Base-by-base conservation (phyloP, 1,140 invertebrate species). In the Coboldia fuscipes region DNA sequence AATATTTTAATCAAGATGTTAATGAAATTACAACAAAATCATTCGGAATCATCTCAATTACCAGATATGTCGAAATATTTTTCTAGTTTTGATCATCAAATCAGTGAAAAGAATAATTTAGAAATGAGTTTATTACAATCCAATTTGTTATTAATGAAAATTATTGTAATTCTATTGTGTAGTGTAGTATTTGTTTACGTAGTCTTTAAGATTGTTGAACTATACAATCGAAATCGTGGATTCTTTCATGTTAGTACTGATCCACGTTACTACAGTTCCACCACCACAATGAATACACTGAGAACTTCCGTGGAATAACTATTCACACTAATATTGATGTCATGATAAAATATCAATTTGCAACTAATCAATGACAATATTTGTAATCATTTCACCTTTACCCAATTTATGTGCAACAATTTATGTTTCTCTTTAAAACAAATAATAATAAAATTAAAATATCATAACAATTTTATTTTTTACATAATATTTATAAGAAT, bases 201-300 rank as follows among this genome's bases (percentile, higher is more conserved):
- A 19, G 13, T 20, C 19, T 19, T 19, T 19, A 32, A 32, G 18
- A 13, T 32, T n/a, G 30, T 32, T 19, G 13, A 8, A 9, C 10
- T 32, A 8, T 32, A n/a, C 21, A 12, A 8, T 2, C 5, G 9
- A 32, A 8, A 32, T 32, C 30, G 30, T 10, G 21, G 14, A 10
- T 19, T 32, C 7, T 8, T 16, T 9, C 17, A 16, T 16, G 16
- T 19, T 13, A 14, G 9, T 6, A 10, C 17, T 10, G 21, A n/a
- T n/a, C n/a, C n/a, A n/a, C n/a, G 20, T 19, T 20, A 20, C 8
- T 32, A 32, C 14, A 17, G 18, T 20, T 32, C 30, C 12, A 32
- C 30, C 2, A 19, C 30, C 5, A 32, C 30, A 8, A 32, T 32
- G 30, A 32, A 32, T 21, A 32, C 30, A 6, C 9, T 32, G 14